Evolutionary conservation across 2,113 vertebrate genomes (phyloP), one percentile per base, ranked within the genome.

Genomic region (Muntiacus muntjak): DNA sequence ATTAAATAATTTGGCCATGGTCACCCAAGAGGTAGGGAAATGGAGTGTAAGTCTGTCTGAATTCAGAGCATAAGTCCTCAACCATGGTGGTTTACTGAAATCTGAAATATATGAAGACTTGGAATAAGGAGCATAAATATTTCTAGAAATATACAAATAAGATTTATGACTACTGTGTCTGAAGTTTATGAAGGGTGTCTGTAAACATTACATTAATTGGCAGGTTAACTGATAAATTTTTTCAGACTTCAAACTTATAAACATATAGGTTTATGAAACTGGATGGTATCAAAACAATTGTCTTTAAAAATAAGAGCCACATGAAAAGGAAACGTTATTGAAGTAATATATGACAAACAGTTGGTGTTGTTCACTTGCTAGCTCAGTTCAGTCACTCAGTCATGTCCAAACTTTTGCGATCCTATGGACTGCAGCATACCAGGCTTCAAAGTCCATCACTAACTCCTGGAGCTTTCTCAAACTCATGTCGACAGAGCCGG

Each of bases 141-240:
- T 98, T 98, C 30, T 33, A 90, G 84, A 95, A 93, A 87, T 90
- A 57, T 6, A 0, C 12, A 3, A 26, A 36, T 13, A 67, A 36
- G 64, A 95, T 96, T 93, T 91, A 54, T 21, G 40, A 96, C 95
- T 96, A 91, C 57, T 82, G 11, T 62, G 85, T 84, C 62, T 95
- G 95, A 97, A 60, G 88, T 95, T 97, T 85, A 76, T 57, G 40
- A 97, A 58, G 57, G 94, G 33, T 97, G 47, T 79, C 55, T 98
- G 67, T 98, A 98, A 98, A 95, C 96, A 98, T 84, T 67, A 86
- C 60, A 84, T 96, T 96, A 98, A 95, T 97, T 98, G 87, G 94
- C 94, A 98, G 97, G 76, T 96, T 98, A 97, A 98, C 98, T 97
- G 89, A 71, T 62, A 57, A 36, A 87, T 55, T 96, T 97, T 98